phyloP scores from a whole-genome alignment of 2,888 invertebrate species.

The Heliothis peltigera region DNA sequence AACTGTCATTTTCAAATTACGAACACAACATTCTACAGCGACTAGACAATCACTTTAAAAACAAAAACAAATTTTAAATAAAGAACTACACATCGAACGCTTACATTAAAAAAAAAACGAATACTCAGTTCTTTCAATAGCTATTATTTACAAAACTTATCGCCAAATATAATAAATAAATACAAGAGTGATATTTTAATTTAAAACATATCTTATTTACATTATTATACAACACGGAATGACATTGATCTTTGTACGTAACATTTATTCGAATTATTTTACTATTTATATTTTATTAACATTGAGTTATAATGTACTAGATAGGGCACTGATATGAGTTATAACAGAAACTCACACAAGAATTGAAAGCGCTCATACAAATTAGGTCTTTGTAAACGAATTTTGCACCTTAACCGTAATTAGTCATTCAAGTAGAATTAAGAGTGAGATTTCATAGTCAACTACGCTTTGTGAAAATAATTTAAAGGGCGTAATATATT shows the following conservation, averaged over 20 bases:
- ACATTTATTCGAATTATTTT: constrained; percentile 68
- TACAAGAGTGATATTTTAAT: constrained; percentile 71
- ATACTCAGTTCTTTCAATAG: constrained; percentile 73
- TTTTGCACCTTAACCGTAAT: too few species aligned
- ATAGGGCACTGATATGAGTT: background rate
- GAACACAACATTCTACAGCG: constrained; percentile 31
- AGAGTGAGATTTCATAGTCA: background rate
- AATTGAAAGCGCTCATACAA: too few species aligned
- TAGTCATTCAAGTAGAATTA: too few species aligned
- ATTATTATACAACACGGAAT: constrained; percentile 83
- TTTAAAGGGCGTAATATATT: background rate
- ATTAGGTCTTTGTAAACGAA: too few species aligned
- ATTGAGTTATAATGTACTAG: constrained; percentile 4
- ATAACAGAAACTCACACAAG: background rate
- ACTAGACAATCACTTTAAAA: constrained; percentile 45
- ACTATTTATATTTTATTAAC: constrained; percentile 39
- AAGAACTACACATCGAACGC: constrained; percentile 21
- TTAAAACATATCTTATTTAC: constrained; percentile 83
- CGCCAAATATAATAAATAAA: constrained; percentile 76
- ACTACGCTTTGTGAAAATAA: background rate
- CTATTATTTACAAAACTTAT: constrained; percentile 83
- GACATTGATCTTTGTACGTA: constrained; percentile 87
- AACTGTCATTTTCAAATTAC: constrained; percentile 22
- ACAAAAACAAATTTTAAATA: constrained; percentile 21
- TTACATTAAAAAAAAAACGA: constrained; percentile 59